Conservation (phyloP, 2,888 invertebrate species). For the Pantelozetes paolii region DNA sequence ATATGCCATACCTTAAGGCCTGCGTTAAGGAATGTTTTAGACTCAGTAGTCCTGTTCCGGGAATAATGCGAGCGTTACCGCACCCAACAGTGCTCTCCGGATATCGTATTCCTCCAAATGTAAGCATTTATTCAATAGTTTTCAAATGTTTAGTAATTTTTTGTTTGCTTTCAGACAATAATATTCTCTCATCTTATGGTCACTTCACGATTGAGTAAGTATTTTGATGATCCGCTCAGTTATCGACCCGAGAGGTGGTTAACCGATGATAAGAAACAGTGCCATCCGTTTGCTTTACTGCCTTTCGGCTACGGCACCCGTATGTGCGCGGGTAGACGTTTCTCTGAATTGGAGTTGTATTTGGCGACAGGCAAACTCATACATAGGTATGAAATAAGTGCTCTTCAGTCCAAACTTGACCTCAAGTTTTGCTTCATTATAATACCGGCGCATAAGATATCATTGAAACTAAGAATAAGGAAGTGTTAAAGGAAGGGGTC, state of each 20-base stretch:
- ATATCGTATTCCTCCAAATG: constrained; percentile 55
- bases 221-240: constrained; percentile 51
- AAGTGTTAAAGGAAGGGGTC: background rate
- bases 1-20: constrained; percentile 60
- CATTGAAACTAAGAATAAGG: constrained; percentile 40
- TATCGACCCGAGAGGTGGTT: constrained; percentile 53
- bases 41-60: constrained; percentile 46
- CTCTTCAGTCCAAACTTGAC: constrained; percentile 31
- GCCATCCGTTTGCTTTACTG: constrained; percentile 51
- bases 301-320: constrained; percentile 53
- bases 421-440: constrained; percentile 45
- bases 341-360: constrained; percentile 44
- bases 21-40: constrained; percentile 61
- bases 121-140: constrained; percentile 35
- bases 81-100: constrained; percentile 57
- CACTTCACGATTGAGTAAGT: constrained; percentile 49
- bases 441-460: constrained; percentile 46
- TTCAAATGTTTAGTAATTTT: constrained; percentile 8
- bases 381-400: constrained; percentile 7
- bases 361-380: constrained; percentile 44
- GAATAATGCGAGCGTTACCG: constrained; percentile 46
- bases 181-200: constrained; percentile 52
- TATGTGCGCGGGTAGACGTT: constrained; percentile 50
- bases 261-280: constrained; percentile 49
- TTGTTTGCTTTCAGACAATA: constrained; percentile 49